Evolutionary conservation across 2,888 invertebrate genomes (phyloP), one percentile per base, ranked within the genome.

Genomic region (Stenichneumon culpator): DNA sequence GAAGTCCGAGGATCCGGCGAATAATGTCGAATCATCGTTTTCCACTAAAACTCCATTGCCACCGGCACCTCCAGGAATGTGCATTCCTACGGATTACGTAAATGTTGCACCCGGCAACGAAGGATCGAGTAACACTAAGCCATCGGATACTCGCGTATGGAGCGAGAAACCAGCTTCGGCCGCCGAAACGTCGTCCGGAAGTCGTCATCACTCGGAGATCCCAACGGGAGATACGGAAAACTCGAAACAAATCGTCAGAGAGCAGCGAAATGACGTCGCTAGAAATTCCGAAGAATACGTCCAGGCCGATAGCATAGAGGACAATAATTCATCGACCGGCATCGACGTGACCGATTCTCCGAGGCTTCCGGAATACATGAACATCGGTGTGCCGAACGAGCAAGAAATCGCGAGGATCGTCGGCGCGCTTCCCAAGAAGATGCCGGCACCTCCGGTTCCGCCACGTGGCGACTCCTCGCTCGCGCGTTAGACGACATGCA

Each of bases 301-400:
- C 14, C 84, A 88, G 63, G 79, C 86, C 6, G 83, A 90, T 16
- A 44, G 73, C 25, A 77, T 83, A 25, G 88, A 87, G 14, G 83
- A 83, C n/a, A 47, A 52, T 50, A 75, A 78, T 77, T 63, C 84
- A 47, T 63, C 84, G 57, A 72, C 19, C n/a, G 87, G 80, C 16
- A 63, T 79, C 22, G 90, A 90, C 72, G 86, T 86, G n/a, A 79
- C 78, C 4, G 91, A 91, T 77, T 84, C 72, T n/a, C 50, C 87
- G 22, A 89, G 84, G 77, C 39, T 92, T 32, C 93, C 92, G 22
- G 93, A 93, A 50, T 93, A 93, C 67, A 92, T 93, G 89, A 93
- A 93, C 79, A 85, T 91, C 9, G 87, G 83, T 9, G 87, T 89
- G 1, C 83, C 87, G 16, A n/a, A 80, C 82, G 80, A 88, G 22